Evolutionary conservation across 1,140 invertebrate species (phyloP).

Genomic region (Zaprionus nigranus): DNA sequence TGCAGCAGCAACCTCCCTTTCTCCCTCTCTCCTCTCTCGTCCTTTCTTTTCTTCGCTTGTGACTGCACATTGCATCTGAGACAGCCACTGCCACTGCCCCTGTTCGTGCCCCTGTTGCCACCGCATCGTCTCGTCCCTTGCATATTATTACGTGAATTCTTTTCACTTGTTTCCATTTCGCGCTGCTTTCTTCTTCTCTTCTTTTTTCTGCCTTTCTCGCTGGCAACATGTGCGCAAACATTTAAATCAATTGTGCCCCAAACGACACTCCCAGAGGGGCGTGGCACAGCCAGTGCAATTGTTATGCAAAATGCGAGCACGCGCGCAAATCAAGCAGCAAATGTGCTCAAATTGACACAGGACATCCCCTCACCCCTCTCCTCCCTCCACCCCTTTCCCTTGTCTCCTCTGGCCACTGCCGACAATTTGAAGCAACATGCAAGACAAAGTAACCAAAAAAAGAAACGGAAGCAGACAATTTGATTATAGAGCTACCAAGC

Average conservation of each 20-base stretch:
- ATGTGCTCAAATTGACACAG: slow-evolving; percentile 47
- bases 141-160: slow-evolving; percentile 76
- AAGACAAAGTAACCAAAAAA: neutral
- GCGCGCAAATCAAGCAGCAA: slow-evolving; percentile 67
- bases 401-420: neutral
- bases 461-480: neutral
- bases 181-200: slow-evolving; percentile 10
- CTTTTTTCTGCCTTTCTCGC: slow-evolving; percentile 25
- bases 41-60: neutral
- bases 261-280: slow-evolving; percentile 27
- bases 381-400: neutral
- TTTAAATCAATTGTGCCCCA: slow-evolving; percentile 78
- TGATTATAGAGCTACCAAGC: slow-evolving; percentile 1
- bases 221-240: slow-evolving; percentile 79
- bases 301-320: slow-evolving; percentile 76
- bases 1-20: slow-evolving; percentile 2
- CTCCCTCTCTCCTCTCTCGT: neutral
- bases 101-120: neutral
- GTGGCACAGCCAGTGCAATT: slow-evolving; percentile 44
- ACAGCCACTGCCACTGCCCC: neutral
- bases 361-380: neutral
- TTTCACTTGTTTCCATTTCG: slow-evolving; percentile 46
- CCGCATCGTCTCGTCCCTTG: slow-evolving; percentile 21
- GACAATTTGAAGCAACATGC: neutral
- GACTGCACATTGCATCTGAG: slow-evolving; percentile 19